phyloP scores from a whole-genome alignment of 30 jellyfish, hydroid and myxozoan species.

The Hydractinia symbiolongicarpus region DNA sequence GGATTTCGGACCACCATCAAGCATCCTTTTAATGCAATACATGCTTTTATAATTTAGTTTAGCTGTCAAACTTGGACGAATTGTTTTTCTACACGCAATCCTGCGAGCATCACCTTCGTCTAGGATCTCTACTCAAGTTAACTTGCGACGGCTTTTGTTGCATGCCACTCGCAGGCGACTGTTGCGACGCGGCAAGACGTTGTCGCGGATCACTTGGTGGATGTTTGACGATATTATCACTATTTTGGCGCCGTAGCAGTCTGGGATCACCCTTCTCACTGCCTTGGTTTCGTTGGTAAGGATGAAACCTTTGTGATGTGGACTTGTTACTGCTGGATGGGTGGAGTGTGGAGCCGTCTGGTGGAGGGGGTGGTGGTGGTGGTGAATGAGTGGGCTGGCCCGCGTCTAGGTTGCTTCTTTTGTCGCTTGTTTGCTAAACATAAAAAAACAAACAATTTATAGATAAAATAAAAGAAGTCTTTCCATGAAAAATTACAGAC shows the following conservation, averaged over 20 bases:
- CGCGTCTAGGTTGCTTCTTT: constrained; percentile 2
- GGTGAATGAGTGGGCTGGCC: constrained; percentile 5
- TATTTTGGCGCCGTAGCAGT: constrained; percentile 15
- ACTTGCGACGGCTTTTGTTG: constrained; percentile 3
- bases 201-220: constrained; percentile 21
- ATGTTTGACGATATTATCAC: not conserved
- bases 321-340: not conserved
- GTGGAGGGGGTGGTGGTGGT: constrained; percentile 40
- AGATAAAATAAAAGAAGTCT: not conserved
- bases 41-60: too few species aligned
- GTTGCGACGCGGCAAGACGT: constrained; percentile 6
- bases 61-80: too few species aligned
- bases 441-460: not conserved
- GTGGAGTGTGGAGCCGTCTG: not conserved
- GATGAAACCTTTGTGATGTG: constrained; percentile 7
- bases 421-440: not conserved
- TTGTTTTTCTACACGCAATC: too few species aligned
- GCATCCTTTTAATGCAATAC: too few species aligned
- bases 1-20: too few species aligned
- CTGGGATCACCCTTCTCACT: constrained; percentile 15
- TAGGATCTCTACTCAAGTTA: constrained; percentile 17
- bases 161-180: not conserved
- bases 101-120: constrained; percentile 10
- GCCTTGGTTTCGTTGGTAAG: constrained; percentile 1
- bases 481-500: not conserved